Percentiles rank a stretch among this genome's conserved stretches.
Conservation (phyloP, 2,888 invertebrate species). For the Pediacus dermestoides region DNA sequence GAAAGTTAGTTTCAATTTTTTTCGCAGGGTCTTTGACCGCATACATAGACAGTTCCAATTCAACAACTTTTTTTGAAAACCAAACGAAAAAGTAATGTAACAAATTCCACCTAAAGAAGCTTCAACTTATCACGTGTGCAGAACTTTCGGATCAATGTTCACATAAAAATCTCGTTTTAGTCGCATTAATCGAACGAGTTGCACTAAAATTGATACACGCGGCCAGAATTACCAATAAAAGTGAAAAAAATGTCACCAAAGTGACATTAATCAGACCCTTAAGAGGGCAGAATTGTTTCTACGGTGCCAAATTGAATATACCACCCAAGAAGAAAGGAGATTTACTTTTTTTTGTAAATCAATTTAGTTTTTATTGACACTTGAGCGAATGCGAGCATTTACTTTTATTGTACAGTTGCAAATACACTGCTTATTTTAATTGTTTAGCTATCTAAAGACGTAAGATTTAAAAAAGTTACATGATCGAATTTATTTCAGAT, state of each 20-base stretch:
- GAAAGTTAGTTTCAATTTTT: no score
- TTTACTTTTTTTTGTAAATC: neutral
- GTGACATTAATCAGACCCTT: conserved; percentile 14
- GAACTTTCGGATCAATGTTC: conserved; percentile 38
- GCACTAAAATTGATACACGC: conserved; percentile 35
- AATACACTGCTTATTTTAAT: no score
- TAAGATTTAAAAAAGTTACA: no score
- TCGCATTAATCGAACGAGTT: conserved; percentile 34
- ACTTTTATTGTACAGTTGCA: no score
- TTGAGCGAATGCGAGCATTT: no score
- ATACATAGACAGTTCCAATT: no score
- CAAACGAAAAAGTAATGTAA: no score
- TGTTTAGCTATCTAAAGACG: no score
- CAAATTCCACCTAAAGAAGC: conserved; percentile 24
- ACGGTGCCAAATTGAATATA: conserved; percentile 18
- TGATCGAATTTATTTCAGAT: no score
- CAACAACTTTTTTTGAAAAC: no score
- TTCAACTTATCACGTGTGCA: conserved; percentile 30
- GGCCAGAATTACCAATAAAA: conserved; percentile 33
- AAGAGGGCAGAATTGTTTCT: conserved; percentile 16
- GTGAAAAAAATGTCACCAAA: conserved; percentile 30
- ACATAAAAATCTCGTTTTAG: conserved; percentile 39
- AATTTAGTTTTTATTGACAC: no score
- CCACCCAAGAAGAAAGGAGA: conserved; percentile 15
- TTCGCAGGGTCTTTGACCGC: no score